These are phyloP conservation scores for Geopemphigus sp. DNA, from an alignment of 1,140 invertebrate species.

Conservation along the genomic window DNA sequence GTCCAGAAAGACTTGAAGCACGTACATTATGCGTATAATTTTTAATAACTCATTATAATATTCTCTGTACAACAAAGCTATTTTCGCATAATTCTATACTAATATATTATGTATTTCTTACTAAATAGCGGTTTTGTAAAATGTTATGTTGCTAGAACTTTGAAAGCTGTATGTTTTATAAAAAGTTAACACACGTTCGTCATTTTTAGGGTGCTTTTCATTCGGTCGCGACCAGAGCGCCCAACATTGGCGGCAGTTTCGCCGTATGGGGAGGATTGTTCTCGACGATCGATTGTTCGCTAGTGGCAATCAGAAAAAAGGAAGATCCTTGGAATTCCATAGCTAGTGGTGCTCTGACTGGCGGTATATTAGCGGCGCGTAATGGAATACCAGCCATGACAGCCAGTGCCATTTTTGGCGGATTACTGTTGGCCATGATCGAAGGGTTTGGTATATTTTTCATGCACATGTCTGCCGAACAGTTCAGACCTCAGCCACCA, in stretches of 20 bases:
- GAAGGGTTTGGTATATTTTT: conserved; percentile 92
- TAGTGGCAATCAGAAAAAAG: conserved; percentile 85
- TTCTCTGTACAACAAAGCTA: too few relatives aligned
- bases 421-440: conserved; percentile 89
- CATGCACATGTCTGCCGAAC: conserved; percentile 82
- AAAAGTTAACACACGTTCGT: neutral
- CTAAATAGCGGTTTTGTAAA: neutral
- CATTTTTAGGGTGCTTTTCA: conserved; percentile 31
- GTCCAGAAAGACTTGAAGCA: too few relatives aligned
- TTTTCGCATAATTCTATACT: too few relatives aligned
- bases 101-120: neutral
- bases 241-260: conserved; percentile 90
- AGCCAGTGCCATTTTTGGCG: conserved; percentile 92
- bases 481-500: conserved; percentile 77
- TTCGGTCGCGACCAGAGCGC: conserved; percentile 62
- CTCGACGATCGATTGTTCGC: conserved; percentile 93
- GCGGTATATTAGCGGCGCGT: conserved; percentile 90
- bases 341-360: conserved; percentile 91
- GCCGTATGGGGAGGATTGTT: conserved; percentile 95
- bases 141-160: too few relatives aligned
- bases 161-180: too few relatives aligned
- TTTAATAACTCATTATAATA: too few relatives aligned
- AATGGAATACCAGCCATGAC: conserved; percentile 93
- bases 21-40: too few relatives aligned
- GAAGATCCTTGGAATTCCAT: conserved; percentile 99